Conservation (phyloP, 2,888 invertebrate species). For the Ethmia dodecea region DNA sequence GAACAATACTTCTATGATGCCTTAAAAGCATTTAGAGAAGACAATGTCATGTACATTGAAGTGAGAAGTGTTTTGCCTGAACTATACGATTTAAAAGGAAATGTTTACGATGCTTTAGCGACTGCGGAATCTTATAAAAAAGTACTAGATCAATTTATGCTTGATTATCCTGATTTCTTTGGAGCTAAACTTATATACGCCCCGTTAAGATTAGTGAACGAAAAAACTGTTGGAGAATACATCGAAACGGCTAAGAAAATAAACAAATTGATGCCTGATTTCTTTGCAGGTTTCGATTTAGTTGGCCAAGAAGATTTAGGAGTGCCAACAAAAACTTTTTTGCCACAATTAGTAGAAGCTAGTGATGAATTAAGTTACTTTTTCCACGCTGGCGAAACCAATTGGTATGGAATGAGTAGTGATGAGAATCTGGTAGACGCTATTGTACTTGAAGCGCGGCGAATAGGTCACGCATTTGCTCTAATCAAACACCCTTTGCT, state of each 20-base stretch:
- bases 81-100: conserved; percentile 82
- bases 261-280: conserved; percentile 77
- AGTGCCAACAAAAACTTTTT: conserved; percentile 75
- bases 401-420: conserved; percentile 81
- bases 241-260: conserved; percentile 56
- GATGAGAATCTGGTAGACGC: conserved; percentile 89
- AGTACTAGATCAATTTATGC: conserved; percentile 74
- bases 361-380: conserved; percentile 79
- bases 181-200: conserved; percentile 85
- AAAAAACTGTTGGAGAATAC: conserved; percentile 58
- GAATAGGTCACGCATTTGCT: conserved; percentile 89
- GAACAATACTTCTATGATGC: conserved; percentile 81
- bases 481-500: conserved; percentile 84
- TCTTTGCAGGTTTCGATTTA: conserved; percentile 89
- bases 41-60: conserved; percentile 84
- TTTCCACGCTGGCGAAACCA: conserved; percentile 90
- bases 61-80: conserved; percentile 79
- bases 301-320: conserved; percentile 90
- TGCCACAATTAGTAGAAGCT: conserved; percentile 68
- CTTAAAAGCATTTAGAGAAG: conserved; percentile 79
- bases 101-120: conserved; percentile 64
- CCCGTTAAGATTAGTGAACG: conserved; percentile 69
- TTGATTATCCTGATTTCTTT: conserved; percentile 79
- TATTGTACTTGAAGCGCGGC: conserved; percentile 81
- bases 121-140: conserved; percentile 76